Evolutionary conservation across 2,888 invertebrate genomes (phyloP).

Genomic region (Teleogryllus oceanicus): DNA sequence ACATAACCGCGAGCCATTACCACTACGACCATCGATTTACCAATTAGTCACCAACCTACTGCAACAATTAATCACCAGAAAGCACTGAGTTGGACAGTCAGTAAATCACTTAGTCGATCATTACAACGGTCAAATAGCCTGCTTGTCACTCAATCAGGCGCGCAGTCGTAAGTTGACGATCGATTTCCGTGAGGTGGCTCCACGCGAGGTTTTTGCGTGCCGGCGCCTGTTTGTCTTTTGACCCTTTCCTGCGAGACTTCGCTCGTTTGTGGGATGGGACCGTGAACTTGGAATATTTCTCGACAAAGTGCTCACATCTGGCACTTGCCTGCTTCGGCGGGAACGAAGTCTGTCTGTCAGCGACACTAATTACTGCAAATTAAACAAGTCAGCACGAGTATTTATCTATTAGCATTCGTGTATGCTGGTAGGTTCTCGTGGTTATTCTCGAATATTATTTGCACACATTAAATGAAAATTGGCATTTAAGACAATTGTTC

Average conservation of each 20-base stretch:
- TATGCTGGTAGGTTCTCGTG: no score
- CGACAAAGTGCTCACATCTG: no score
- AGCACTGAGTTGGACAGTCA: conserved; percentile 1
- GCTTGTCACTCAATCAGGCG: conserved; percentile 6
- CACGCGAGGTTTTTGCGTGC: neutral
- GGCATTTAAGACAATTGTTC: no score
- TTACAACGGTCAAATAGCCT: neutral
- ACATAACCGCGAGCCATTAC: neutral
- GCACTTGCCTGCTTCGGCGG: no score
- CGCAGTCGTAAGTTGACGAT: neutral
- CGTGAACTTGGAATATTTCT: no score
- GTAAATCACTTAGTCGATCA: conserved; percentile 18
- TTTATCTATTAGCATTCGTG: no score
- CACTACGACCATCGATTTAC: neutral
- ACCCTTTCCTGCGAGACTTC: neutral
- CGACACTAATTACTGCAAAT: no score
- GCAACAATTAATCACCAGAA: neutral
- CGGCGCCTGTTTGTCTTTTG: neutral
- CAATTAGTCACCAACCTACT: neutral
- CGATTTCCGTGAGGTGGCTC: neutral
- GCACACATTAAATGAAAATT: no score
- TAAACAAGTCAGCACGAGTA: no score
- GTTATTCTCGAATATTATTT: no score
- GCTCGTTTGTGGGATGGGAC: neutral
- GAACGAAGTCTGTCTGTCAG: no score